Percentiles rank a stretch among this genome's conserved stretches.
phyloP scores from a whole-genome alignment of 2,113 vertebrate genomes.

The Carlito syrichta region DNA sequence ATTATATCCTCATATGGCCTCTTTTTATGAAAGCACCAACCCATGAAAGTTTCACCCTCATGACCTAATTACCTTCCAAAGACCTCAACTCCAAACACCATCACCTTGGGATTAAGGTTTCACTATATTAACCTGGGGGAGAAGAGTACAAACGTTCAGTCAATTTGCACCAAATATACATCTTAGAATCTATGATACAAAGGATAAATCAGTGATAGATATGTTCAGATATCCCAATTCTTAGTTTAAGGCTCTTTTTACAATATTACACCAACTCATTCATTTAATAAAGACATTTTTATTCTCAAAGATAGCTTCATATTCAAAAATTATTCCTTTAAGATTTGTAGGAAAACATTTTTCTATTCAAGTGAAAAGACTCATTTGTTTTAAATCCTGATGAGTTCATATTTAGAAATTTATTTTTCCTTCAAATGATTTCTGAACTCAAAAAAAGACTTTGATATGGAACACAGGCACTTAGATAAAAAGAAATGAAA shows the following conservation, averaged over 20 bases:
- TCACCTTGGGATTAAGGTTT: too few relatives aligned
- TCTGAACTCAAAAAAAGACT: neutral
- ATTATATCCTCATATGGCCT: too few relatives aligned
- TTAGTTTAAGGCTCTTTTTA: neutral
- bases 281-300: neutral
- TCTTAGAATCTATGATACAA: neutral
- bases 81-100: neutral
- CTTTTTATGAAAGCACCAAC: too few relatives aligned
- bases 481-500: neutral
- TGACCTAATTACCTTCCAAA: neutral
- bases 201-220: neutral
- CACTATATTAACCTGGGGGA: too few relatives aligned
- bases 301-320: neutral
- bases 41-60: neutral
- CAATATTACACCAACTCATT: neutral
- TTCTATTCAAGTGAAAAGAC: neutral
- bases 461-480: neutral
- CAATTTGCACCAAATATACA: neutral
- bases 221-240: neutral
- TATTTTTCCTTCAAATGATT: neutral
- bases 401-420: neutral
- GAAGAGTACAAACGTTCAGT: neutral
- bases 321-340: neutral
- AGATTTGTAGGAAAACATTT: neutral
- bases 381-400: neutral